Conservation (phyloP, 2,888 invertebrate species). For the Zhuqinia jingwanae region DNA sequence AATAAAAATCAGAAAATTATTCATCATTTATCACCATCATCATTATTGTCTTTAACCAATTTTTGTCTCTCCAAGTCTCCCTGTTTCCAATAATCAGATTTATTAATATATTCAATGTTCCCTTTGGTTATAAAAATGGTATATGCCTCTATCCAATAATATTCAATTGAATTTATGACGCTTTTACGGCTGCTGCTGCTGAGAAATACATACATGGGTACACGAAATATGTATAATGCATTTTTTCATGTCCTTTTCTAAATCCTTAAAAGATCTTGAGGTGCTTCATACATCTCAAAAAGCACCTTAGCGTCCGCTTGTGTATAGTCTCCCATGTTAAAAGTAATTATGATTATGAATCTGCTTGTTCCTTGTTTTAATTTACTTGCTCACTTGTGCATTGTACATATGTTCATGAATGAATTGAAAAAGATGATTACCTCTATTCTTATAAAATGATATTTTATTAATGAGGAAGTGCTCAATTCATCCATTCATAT, state of each 20-base stretch:
- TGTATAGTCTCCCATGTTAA: too few relatives aligned
- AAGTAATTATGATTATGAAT: conserved; percentile 5
- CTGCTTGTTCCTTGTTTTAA: conserved; percentile 34
- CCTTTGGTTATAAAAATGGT: neutral
- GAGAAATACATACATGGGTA: too few relatives aligned
- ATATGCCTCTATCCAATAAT: neutral
- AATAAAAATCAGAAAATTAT: neutral
- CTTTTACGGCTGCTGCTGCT: conserved; percentile 32
- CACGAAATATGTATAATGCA: too few relatives aligned
- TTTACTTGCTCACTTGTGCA: neutral
- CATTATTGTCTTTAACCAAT: neutral
- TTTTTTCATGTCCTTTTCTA: conserved; percentile 33
- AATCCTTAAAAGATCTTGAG: too few relatives aligned
- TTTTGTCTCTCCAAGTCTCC: too few relatives aligned
- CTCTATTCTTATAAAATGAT: neutral
- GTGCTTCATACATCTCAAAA: too few relatives aligned
- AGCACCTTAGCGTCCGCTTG: too few relatives aligned
- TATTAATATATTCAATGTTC: neutral
- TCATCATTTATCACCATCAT: neutral
- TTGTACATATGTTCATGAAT: neutral
- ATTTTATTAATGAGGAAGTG: conserved; percentile 38
- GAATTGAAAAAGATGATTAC: neutral
- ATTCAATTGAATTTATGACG: conserved; percentile 43
- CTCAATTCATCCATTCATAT: conserved; percentile 20
- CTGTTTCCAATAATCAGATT: neutral